Conservation (phyloP, 2,888 invertebrate species). For the Odontomyia ornata region DNA sequence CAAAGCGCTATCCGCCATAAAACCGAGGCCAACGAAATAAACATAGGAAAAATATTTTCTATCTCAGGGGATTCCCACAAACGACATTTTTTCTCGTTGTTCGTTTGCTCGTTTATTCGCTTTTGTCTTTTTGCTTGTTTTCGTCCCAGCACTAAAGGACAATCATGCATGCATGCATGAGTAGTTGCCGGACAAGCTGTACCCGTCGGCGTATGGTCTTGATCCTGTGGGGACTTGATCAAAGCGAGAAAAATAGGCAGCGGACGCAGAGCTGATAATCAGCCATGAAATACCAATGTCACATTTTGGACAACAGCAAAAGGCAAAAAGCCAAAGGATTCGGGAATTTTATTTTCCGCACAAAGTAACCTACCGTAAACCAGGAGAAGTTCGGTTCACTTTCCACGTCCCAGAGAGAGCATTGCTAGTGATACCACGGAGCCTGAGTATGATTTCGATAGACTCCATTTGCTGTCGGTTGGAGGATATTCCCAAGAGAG, state of each 20-base stretch:
- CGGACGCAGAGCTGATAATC: constrained; percentile 36
- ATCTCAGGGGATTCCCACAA: constrained; percentile 30
- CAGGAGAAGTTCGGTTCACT: constrained; percentile 18
- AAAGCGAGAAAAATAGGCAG: neutral
- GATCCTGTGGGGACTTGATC: constrained; percentile 35
- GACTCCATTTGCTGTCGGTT: neutral
- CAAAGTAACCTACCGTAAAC: neutral
- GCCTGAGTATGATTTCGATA: neutral
- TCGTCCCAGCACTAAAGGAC: neutral
- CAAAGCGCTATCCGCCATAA: constrained; percentile 47
- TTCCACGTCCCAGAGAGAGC: neutral
- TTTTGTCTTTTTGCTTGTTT: neutral
- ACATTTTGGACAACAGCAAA: constrained; percentile 9
- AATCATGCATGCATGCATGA: neutral
- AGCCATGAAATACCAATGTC: constrained; percentile 40
- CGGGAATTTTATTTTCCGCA: constrained; percentile 30
- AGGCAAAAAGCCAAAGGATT: constrained; percentile 41
- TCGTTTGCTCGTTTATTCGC: constrained; percentile 10
- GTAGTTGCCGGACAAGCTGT: constrained; percentile 1
- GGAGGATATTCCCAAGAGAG: constrained; percentile 8
- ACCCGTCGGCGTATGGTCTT: constrained; percentile 25
- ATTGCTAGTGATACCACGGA: neutral
- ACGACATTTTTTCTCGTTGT: constrained; percentile 20
- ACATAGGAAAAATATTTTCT: constrained; percentile 35
- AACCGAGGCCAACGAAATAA: constrained; percentile 44